Conservation (phyloP, 2,888 invertebrate species). For the Lucinisca nassula region DNA sequence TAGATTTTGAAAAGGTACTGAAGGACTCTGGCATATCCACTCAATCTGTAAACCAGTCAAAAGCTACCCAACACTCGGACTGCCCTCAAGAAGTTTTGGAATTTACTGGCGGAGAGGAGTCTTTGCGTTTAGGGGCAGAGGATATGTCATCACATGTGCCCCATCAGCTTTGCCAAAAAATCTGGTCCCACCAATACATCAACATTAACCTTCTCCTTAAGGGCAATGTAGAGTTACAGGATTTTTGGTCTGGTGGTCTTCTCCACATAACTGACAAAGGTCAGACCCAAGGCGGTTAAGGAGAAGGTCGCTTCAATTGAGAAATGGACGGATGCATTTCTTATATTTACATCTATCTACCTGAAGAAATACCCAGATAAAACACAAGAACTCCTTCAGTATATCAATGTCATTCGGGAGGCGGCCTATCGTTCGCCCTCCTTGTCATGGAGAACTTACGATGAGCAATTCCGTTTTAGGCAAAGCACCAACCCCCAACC, state of each 20-base stretch:
- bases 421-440: slow-evolving; percentile 29
- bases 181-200: slow-evolving; percentile 12
- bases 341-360: slow-evolving; percentile 39
- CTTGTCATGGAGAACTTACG: slow-evolving; percentile 30
- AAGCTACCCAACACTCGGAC: too few species aligned
- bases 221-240: slow-evolving; percentile 21
- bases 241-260: not conserved
- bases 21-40: too few species aligned
- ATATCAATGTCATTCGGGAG: slow-evolving; percentile 32
- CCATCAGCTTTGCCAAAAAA: slow-evolving; percentile 12
- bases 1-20: too few species aligned
- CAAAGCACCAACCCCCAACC: slow-evolving; percentile 9
- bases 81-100: too few species aligned
- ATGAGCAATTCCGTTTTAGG: slow-evolving; percentile 32
- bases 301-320: slow-evolving; percentile 18
- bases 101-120: not conserved
- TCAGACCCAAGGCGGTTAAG: not conserved
- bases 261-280: not conserved
- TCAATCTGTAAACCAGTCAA: too few species aligned
- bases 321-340: slow-evolving; percentile 52
- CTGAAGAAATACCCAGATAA: slow-evolving; percentile 23
- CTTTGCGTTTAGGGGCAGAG: slow-evolving; percentile 10
- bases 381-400: slow-evolving; percentile 38
- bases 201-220: slow-evolving; percentile 12
- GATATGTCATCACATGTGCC: slow-evolving; percentile 24